Base-by-base conservation (phyloP, 2,113 vertebrate genomes). In the Leptodactylus fuscus region DNA sequence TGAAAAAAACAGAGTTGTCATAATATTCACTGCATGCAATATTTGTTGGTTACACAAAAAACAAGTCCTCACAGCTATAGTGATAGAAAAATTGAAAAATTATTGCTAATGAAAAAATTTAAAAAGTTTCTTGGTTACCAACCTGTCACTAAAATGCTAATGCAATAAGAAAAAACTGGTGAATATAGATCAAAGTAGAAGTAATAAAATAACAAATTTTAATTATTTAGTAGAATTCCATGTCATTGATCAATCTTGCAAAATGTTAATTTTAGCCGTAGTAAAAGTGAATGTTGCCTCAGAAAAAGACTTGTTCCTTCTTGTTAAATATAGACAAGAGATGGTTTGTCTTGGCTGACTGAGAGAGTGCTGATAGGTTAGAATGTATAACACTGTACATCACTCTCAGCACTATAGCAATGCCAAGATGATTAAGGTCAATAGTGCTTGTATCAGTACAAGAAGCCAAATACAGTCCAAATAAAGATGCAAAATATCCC, bases 241-340 rank as follows among this genome's bases (percentile, higher is more conserved):
- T 62, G 58, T 29, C 12, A 62, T 29, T 62, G 58, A 24, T 62
- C 58, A 27, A 29, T 48, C 9, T 48, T 9, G 71, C 49, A 24
- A n/a, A 29, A 38, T n/a, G 32, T 15, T 55, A 38, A 1, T 9
- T 78, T 4, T 55, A 70, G 29, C 34, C 16, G 9, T 49, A 44
- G 32, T 46, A 16, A 83, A 36, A 48, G 20, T 18, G 55, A 62
- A 79, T 44, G 8, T 7, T n/a, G 5, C 75, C 87, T 81, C 58
- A 82, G 80, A 22, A 65, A n/a, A 77, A 81, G 60, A 20, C 89
- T 87, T 90, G 90, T 87, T 87, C 48, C 83, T 76, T 76, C 90
- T 87, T 1, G 88, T 81, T 88, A 44, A 16, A 11, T 20, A 41
- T 34, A 85, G 87, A 87, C 81, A 87, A 76, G 86, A 73, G 44